These are phyloP conservation scores for Buceros bicornis DNA, from an alignment of 2,797 vertebrate genomes.

Conservation along the genomic window DNA sequence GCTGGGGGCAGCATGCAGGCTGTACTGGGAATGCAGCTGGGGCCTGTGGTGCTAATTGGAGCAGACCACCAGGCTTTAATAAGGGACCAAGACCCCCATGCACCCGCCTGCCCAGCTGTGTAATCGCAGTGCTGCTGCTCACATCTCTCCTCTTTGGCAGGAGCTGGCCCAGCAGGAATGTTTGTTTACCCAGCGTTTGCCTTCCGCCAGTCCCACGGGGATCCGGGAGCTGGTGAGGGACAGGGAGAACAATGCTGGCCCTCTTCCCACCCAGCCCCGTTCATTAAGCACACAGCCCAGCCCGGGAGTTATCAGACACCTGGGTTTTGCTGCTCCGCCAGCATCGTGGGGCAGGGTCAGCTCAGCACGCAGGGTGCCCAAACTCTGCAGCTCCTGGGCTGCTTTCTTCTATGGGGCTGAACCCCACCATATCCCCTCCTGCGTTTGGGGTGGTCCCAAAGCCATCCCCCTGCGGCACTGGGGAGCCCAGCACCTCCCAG, in stretches of 20 bases:
- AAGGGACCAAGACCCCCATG: accelerated
- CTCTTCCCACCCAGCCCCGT: background rate
- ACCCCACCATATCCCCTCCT: accelerated
- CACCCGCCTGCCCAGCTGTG: background rate
- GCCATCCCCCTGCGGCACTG: background rate
- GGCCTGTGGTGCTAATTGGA: background rate
- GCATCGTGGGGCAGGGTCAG: background rate
- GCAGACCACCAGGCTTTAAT: background rate
- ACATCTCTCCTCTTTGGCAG: background rate
- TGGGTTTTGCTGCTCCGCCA: accelerated
- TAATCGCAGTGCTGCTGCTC: background rate
- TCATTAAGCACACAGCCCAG: background rate
- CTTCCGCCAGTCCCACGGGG: accelerated
- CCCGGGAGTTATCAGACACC: background rate
- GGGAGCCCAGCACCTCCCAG: background rate
- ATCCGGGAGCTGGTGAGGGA: background rate
- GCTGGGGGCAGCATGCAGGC: background rate
- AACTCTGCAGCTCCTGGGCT: background rate
- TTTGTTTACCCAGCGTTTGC: background rate
- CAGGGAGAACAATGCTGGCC: background rate
- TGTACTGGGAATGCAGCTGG: background rate
- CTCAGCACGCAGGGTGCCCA: background rate
- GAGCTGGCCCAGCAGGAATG: background rate
- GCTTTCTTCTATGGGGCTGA: background rate
- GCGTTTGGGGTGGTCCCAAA: background rate